These are phyloP conservation scores for Silurus glanis DNA, from an alignment of 2,113 vertebrate genomes.

Conservation along the genomic window DNA sequence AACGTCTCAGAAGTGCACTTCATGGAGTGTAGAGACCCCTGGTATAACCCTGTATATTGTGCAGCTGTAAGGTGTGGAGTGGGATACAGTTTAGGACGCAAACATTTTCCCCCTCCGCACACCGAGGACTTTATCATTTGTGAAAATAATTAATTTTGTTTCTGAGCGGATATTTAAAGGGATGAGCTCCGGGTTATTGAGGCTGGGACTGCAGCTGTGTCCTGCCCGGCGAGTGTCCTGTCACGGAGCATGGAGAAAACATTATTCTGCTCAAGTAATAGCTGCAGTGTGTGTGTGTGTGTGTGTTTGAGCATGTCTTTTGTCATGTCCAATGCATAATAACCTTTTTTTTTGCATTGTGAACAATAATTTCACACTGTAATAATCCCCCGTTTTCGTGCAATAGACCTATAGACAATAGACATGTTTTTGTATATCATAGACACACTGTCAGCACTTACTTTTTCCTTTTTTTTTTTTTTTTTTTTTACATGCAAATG, in stretches of 20 bases:
- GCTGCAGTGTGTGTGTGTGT: background rate
- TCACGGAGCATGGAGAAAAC: slow-evolving; percentile 4
- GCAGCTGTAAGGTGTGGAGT: background rate
- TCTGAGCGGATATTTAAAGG: background rate
- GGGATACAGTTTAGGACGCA: background rate
- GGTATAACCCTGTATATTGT: background rate
- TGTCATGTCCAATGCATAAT: no score
- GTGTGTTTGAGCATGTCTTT: background rate
- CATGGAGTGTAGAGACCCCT: background rate
- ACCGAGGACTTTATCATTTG: background rate
- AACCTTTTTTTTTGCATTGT: background rate
- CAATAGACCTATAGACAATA: background rate
- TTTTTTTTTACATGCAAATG: background rate
- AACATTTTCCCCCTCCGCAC: no score
- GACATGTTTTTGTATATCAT: background rate
- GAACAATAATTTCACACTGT: background rate
- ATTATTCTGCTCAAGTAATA: slow-evolving; percentile 45
- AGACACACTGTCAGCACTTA: background rate
- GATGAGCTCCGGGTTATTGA: slow-evolving; percentile 15
- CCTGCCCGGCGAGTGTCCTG: background rate
- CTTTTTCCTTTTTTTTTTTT: background rate
- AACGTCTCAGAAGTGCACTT: background rate
- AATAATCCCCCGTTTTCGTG: background rate
- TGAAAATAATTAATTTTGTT: background rate
- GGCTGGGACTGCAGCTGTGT: background rate